phyloP scores from a whole-genome alignment of 2,113 vertebrate genomes.

The Arizona elegans region DNA sequence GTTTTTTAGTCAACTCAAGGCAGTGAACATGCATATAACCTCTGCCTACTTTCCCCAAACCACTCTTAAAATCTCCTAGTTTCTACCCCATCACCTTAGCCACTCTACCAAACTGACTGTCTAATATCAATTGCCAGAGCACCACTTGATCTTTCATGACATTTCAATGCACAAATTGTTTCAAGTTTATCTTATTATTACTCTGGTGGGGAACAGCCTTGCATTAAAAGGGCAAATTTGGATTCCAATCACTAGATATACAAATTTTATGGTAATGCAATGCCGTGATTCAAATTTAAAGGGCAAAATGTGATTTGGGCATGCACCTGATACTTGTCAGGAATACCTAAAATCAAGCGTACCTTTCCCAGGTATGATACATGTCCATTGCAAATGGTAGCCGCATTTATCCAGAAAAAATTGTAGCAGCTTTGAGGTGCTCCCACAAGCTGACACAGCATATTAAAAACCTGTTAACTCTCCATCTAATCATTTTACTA shows the following conservation, averaged over 20 bases:
- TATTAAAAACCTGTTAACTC: background rate
- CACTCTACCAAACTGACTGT: background rate
- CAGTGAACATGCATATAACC: background rate
- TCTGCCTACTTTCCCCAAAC: background rate
- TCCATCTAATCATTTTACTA: background rate
- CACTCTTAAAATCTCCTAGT: background rate
- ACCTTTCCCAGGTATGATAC: background rate
- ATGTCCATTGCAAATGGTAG: background rate
- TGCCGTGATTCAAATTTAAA: constrained; percentile 3
- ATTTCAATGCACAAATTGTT: constrained; percentile 39
- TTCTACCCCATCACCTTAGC: background rate
- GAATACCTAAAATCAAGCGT: background rate
- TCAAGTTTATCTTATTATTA: background rate
- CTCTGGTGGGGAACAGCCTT: background rate
- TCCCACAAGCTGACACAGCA: background rate
- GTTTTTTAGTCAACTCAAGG: background rate
- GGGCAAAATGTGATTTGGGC: background rate
- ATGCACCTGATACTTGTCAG: background rate
- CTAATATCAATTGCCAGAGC: constrained; percentile 23
- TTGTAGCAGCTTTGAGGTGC: background rate
- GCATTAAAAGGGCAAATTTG: background rate
- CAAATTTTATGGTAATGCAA: background rate
- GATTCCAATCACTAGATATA: constrained; percentile 7
- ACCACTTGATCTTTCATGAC: constrained; percentile 28
- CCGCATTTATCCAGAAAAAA: background rate